Conservation (phyloP, 1,140 invertebrate species). For the Trachymyrmex septentrionalis region DNA sequence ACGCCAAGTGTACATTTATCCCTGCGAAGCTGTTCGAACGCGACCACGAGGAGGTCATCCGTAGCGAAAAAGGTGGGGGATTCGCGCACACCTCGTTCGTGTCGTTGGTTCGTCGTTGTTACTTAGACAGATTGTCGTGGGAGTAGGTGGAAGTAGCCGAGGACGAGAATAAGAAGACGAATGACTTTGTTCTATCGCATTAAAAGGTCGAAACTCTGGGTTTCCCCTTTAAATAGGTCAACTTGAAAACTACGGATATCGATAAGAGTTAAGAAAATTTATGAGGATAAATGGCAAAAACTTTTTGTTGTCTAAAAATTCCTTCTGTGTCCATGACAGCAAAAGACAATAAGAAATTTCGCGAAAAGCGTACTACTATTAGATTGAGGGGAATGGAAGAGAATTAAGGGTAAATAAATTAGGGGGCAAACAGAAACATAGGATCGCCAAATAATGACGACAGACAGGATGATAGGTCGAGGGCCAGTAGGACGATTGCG, state of each 20-base stretch:
- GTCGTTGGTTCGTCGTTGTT: conserved; percentile 58
- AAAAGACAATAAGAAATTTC: neutral
- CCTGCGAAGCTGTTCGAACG: conserved; percentile 73
- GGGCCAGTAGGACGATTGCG: conserved; percentile 62
- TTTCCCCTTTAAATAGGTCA: neutral
- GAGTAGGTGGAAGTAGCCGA: conserved; percentile 51
- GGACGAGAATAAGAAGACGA: conserved; percentile 36
- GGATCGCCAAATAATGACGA: conserved; percentile 16
- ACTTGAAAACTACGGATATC: neutral
- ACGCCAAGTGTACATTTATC: conserved; percentile 77
- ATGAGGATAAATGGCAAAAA: too few species aligned
- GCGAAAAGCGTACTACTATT: neutral
- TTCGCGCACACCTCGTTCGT: conserved; percentile 61
- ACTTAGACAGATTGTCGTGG: conserved; percentile 55
- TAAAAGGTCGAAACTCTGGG: too few species aligned
- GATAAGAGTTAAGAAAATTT: neutral
- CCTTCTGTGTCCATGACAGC: neutral
- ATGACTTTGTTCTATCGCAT: neutral
- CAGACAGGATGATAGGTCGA: conserved; percentile 23
- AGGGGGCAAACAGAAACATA: conserved; percentile 9
- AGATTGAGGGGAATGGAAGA: neutral
- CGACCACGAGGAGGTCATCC: conserved; percentile 73
- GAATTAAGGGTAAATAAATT: neutral
- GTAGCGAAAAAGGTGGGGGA: conserved; percentile 67
- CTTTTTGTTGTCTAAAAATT: neutral